Conservation (phyloP, 2,888 invertebrate genomes). For the Phalangium opilio region DNA sequence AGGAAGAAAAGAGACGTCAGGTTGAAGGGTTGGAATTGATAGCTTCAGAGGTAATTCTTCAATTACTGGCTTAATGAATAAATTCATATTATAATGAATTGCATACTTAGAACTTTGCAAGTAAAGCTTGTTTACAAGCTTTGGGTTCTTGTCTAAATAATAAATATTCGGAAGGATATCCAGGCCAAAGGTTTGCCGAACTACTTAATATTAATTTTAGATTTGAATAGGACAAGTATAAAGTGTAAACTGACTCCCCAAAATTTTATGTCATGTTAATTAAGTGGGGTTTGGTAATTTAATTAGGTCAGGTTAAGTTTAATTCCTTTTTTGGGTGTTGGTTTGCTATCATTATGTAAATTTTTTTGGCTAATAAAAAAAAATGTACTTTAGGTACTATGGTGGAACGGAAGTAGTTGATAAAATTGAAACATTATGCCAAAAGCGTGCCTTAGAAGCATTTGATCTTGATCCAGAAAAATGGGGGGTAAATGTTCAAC, state of each 20-base stretch:
- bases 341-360: too few species aligned
- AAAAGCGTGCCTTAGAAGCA: constrained; percentile 39
- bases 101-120: constrained; percentile 30
- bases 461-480: constrained; percentile 37
- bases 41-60: constrained; percentile 59
- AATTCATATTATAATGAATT: constrained; percentile 4
- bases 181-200: constrained; percentile 20
- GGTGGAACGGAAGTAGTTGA: constrained; percentile 44
- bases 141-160: constrained; percentile 40
- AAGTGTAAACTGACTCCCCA: neutral
- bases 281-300: too few species aligned
- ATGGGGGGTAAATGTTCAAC: constrained; percentile 44
- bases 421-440: constrained; percentile 40
- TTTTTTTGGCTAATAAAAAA: neutral
- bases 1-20: constrained; percentile 74
- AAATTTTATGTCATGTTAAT: too few species aligned
- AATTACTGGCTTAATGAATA: neutral
- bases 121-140: constrained; percentile 29
- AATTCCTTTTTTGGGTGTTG: too few species aligned
- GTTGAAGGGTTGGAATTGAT: constrained; percentile 78
- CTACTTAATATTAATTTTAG: too few species aligned
- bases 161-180: constrained; percentile 40
- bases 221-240: too few species aligned
- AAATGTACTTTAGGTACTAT: constrained; percentile 37
- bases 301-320: too few species aligned